These are phyloP conservation scores for Scleropages formosus DNA, from an alignment of 2,797 vertebrate genomes.

Conservation along the genomic window DNA sequence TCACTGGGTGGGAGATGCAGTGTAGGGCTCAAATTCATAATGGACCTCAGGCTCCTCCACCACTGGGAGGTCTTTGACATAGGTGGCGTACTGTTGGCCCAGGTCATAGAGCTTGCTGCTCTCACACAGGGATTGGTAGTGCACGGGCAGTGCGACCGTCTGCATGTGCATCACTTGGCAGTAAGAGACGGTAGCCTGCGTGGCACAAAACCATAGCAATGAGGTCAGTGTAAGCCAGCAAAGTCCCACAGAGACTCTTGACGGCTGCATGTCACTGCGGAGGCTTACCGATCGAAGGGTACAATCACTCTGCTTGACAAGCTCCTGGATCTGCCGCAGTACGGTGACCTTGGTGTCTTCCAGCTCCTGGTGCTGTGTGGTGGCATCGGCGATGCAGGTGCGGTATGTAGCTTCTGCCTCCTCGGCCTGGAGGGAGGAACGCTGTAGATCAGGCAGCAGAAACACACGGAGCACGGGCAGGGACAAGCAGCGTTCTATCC, in stretches of 20 bases:
- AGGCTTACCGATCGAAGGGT: slow-evolving; percentile 81
- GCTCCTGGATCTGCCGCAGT: slow-evolving; percentile 86
- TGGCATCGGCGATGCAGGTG: slow-evolving; percentile 87
- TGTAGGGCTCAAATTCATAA: slow-evolving; percentile 85
- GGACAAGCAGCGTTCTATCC: not conserved
- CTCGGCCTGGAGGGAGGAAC: slow-evolving; percentile 70
- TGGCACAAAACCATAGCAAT: not conserved
- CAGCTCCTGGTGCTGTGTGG: slow-evolving; percentile 87
- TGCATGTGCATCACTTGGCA: slow-evolving; percentile 96
- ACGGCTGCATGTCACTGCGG: too few species aligned
- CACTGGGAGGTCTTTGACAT: slow-evolving; percentile 83
- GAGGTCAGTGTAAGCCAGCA: not conserved
- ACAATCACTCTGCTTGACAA: slow-evolving; percentile 93
- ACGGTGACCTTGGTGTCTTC: slow-evolving; percentile 92
- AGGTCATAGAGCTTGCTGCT: slow-evolving; percentile 95
- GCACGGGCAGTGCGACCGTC: slow-evolving; percentile 84
- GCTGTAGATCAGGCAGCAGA: not conserved
- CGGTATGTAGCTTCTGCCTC: slow-evolving; percentile 93
- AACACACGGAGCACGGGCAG: too few species aligned
- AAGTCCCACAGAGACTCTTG: not conserved
- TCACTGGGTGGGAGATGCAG: slow-evolving; percentile 62
- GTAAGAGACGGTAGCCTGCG: slow-evolving; percentile 91
- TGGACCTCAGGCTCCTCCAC: slow-evolving; percentile 72
- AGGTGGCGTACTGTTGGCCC: slow-evolving; percentile 87
- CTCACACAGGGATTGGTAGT: slow-evolving; percentile 95